phyloP scores from a whole-genome alignment of 2,888 invertebrate species.

The Polietes domitor region DNA sequence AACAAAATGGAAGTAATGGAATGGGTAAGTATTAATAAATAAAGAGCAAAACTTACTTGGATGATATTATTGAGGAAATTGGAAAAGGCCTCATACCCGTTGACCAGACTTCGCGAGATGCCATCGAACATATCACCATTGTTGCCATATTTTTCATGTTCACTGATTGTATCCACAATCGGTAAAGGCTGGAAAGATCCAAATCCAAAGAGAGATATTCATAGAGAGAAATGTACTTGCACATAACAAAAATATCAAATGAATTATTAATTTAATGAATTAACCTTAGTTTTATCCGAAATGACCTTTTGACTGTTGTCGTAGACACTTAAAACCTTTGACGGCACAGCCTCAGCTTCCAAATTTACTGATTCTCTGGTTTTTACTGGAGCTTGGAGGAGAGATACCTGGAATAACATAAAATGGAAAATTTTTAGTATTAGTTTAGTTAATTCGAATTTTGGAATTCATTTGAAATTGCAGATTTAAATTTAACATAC shows the following conservation, averaged over 20 bases:
- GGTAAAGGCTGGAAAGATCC: constrained; percentile 85
- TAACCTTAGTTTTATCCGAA: constrained; percentile 75
- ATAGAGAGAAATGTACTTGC: not conserved
- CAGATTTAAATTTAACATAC: too few relatives aligned
- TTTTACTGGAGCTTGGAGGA: constrained; percentile 74
- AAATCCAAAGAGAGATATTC: constrained; percentile 3
- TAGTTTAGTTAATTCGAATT: too few relatives aligned
- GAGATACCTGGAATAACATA: constrained; percentile 71
- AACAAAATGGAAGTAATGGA: not conserved
- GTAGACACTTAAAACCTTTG: constrained; percentile 76
- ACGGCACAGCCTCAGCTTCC: constrained; percentile 78
- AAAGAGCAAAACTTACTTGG: constrained; percentile 81
- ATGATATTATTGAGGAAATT: constrained; percentile 85
- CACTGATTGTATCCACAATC: constrained; percentile 88
- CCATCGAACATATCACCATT: constrained; percentile 85
- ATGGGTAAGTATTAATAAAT: constrained; percentile 4
- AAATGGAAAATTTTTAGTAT: too few relatives aligned
- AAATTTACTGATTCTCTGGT: constrained; percentile 78
- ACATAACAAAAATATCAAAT: constrained; percentile 13
- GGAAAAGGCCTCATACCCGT: constrained; percentile 86
- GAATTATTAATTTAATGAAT: constrained; percentile 56
- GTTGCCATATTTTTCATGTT: constrained; percentile 91
- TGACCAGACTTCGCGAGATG: constrained; percentile 85
- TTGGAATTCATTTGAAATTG: too few relatives aligned
- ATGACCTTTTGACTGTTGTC: constrained; percentile 77